Base-by-base conservation (phyloP, 2,888 invertebrate species). In the Platycheirus rosarum region DNA sequence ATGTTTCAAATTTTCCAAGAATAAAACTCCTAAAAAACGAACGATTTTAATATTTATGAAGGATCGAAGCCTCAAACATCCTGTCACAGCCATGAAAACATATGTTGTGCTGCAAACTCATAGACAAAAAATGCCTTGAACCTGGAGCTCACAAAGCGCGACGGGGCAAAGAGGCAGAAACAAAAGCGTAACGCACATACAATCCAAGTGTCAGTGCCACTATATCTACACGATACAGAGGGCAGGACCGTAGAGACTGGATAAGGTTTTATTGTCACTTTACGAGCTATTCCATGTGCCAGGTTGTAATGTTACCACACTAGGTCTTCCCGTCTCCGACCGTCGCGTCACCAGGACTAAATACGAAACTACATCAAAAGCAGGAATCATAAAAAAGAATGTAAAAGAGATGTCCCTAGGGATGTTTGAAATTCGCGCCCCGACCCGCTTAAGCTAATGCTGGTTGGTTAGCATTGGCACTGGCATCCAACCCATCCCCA, bases 261-360 rank as follows among this genome's bases (percentile, higher is more conserved):
- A 76, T 80, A 76, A 60, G 57, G 65, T 77, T 77, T 73, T 73
- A 82, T 82, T 77, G 77, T 68, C 63, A 37, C 71, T 82, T 82
- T 77, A 82, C 82, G 82, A 82, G 71, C 76, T 62, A 77, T 77
- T 77, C 66, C 82, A 57, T 77, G 71, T 82, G 76, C 70, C 66
- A 57, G 40, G 77, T 73, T 26, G 40, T 57, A 57, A 68, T 71
- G 55, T 77, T 77, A 77, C 82, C 82, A 55, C 77, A 77, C 20
- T 40, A 29, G 65, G 37, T 26, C 55, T n/a, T 48, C 8, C 53
- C 11, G 1, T 16, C n/a, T n/a, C 40, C 11, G 0, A 14, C 35
- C 20, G 7, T 20, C 1, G 11, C 66, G 46, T n/a, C 35, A 16
- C 32, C 40, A 63, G 23, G 60, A 48, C 60, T 71, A 66, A 68